Evolutionary conservation across 2,113 vertebrate genomes (phyloP), one percentile per base, ranked within the genome.

Genomic region (Leptocoma aspasia): DNA sequence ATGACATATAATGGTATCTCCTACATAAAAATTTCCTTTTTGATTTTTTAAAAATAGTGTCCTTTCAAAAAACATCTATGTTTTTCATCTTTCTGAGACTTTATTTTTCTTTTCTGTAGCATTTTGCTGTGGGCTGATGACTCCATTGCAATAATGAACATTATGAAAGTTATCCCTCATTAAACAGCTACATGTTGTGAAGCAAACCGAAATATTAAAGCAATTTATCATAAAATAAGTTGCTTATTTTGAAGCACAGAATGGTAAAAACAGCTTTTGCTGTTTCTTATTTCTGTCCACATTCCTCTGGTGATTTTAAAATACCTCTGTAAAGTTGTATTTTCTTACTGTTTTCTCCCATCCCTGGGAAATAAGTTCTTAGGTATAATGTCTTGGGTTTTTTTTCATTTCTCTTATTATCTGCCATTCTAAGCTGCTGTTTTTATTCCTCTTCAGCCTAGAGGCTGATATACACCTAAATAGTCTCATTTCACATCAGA

Each of bases 171-270:
- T 72, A 94, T 93, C 70, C 94, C 23, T 94, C 93, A 63, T 93
- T 96, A 87, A 93, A 82, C 86, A 96, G 81, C 33, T 96, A 57
- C 72, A 89, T 82, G 66, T 95, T 94, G 92, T 94, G 92, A 92
- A 95, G 31, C 15, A 95, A 92, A 53, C 20, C 72, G 30, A 79
- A 96, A 96, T 95, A 97, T 97, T 97, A 96, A 97, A 96, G 86
- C 78, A 97, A 96, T 68, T 96, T 91, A 96, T 96, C 60, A 95
- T 85, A 47, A 76, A 82, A 77, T 78, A 27, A 81, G 24, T 76
- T 93, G 31, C 26, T 77, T 82, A 66, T 90, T 96, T 96, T 95
- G 77, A 92, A 79, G 30, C 52, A 92, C 57, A 60, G 44, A 57
- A 94, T 33, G 39, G n/a, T 89, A 92, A 45, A 93, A 57, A 1